Evolutionary conservation across 2,797 vertebrate species (phyloP), one percentile per base, ranked within the genome.

Genomic region (Diceros bicornis): DNA sequence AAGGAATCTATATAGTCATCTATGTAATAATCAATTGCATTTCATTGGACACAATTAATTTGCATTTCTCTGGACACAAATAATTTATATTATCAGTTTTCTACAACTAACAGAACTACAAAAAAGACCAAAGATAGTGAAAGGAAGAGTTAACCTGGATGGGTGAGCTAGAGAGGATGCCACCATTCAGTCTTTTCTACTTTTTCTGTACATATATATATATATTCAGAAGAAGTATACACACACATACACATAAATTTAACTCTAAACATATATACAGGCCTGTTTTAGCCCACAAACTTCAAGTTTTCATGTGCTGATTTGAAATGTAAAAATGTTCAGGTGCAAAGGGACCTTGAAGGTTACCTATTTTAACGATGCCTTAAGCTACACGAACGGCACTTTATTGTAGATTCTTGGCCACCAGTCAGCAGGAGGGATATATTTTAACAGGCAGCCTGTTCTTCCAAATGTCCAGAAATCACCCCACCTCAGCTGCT

Each of bases 281-380:
- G n/a, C 4, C 29, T 95, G 12, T 81, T 91, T 64, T 47, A 85
- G 14, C 23, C 18, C 55, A 37, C 27, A 9, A 96, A 81, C 32
- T 17, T 69, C 17, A 17, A 81, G 20, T 91, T 77, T 77, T 92
- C n/a, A 77, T 71, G 41, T 11, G 3, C 37, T 37, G 10, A 32
- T 82, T 71, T 82, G 68, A 13, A 86, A 85, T 37, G 37, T 34
- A 32, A 47, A 87, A 91, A 59, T 72, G 27, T 59, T 23, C 44
- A n/a, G 17, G 16, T 47, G 9, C 69, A 57, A 86, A 88, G 34
- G 9, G 11, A 52, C 41, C 23, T 74, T 25, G 83, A 82, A 92
- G 3, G 37, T 88, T 41, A 77, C 68, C 47, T 77, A 52, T 97
- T 86, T 93, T 27, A 12, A 85, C 95, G 85, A 86, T 68, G 25